phyloP scores from a whole-genome alignment of 1,140 invertebrate genomes.

The Aphelinus atriplicis region DNA sequence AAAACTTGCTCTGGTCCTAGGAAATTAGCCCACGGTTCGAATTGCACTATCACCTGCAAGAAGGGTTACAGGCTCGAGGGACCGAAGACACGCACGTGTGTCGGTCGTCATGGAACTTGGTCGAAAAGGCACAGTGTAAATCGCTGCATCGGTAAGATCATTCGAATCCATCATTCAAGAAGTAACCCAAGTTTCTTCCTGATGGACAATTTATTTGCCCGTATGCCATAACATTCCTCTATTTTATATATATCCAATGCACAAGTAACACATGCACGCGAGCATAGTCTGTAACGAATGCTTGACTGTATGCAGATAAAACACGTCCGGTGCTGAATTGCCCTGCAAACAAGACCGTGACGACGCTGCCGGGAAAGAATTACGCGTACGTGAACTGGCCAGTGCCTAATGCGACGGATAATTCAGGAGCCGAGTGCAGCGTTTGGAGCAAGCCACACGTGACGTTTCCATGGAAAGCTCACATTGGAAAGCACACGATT shows the following conservation, averaged over 20 bases:
- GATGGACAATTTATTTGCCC: too few species aligned
- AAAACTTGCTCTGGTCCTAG: slow-evolving; percentile 62
- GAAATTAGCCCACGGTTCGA: slow-evolving; percentile 67
- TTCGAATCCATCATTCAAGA: not conserved
- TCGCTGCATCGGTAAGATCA: slow-evolving; percentile 64
- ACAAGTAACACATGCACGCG: not conserved
- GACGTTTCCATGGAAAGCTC: slow-evolving; percentile 55
- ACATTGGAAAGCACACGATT: slow-evolving; percentile 65
- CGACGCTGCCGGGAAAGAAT: slow-evolving; percentile 63
- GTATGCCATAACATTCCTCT: too few species aligned
- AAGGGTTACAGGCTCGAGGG: slow-evolving; percentile 69
- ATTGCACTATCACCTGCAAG: slow-evolving; percentile 68
- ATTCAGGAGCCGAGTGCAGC: slow-evolving; percentile 39
- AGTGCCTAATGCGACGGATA: slow-evolving; percentile 61
- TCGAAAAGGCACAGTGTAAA: slow-evolving; percentile 59
- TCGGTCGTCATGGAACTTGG: slow-evolving; percentile 65
- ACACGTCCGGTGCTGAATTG: slow-evolving; percentile 67
- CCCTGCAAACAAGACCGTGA: slow-evolving; percentile 63
- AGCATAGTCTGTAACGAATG: not conserved
- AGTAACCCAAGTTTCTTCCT: too few species aligned
- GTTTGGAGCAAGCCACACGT: slow-evolving; percentile 55
- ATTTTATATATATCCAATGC: not conserved
- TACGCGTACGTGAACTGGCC: slow-evolving; percentile 68
- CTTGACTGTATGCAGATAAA: slow-evolving; percentile 59
- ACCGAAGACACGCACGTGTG: slow-evolving; percentile 61